Percentiles rank a stretch among this genome's conserved stretches.
Conservation (phyloP, 2,888 invertebrate species). For the Ormia ochracea region DNA sequence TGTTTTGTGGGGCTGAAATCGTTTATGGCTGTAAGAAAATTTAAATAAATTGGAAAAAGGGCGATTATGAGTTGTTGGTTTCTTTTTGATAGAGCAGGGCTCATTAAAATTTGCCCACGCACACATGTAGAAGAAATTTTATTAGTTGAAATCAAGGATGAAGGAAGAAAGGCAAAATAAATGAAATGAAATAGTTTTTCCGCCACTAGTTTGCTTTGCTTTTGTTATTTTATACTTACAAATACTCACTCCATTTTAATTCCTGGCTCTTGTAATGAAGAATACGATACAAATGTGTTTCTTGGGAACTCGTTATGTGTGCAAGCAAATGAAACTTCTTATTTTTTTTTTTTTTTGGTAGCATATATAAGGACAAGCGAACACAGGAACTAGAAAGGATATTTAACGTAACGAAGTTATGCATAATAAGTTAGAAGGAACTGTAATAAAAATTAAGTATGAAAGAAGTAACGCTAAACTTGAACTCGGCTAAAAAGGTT, state of each 20-base stretch:
- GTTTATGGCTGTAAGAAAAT: background rate
- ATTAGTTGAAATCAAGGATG: background rate
- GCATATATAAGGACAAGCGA: background rate
- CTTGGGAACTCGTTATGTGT: conserved; percentile 65
- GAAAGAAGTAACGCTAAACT: too few species aligned
- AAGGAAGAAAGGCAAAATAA: background rate
- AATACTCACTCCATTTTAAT: background rate
- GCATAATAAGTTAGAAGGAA: too few species aligned
- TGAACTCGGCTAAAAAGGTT: too few species aligned
- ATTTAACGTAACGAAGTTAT: too few species aligned
- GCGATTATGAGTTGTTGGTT: conserved; percentile 13
- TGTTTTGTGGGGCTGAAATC: background rate
- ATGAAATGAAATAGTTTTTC: background rate
- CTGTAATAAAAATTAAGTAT: too few species aligned
- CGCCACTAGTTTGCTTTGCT: background rate
- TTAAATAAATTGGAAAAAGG: conserved; percentile 18
- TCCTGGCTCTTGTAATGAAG: background rate
- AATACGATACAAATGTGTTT: conserved; percentile 10
- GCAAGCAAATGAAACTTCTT: conserved; percentile 73
- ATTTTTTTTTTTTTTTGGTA: background rate
- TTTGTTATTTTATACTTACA: too few species aligned
- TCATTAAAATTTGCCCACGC: conserved; percentile 31
- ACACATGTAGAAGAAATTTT: background rate
- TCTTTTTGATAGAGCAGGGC: background rate
- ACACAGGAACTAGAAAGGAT: too few species aligned